Evolutionary conservation across 2,113 vertebrate genomes (phyloP).

Genomic region (Symphodus melops): DNA sequence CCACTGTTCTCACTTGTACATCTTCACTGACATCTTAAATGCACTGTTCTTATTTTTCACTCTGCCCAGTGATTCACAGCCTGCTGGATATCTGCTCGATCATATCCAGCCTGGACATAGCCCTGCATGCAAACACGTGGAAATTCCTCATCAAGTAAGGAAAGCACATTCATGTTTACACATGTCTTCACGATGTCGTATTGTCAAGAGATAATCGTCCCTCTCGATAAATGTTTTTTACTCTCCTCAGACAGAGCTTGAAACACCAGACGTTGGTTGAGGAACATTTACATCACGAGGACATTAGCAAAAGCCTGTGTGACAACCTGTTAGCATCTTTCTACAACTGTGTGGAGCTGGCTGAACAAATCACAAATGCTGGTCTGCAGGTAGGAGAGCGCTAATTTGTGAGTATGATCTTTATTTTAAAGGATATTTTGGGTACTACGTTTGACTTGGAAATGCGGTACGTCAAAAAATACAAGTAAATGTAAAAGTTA

Average conservation of each 20-base stretch:
- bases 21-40: neutral
- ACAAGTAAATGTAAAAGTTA: neutral
- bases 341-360: constrained; percentile 87
- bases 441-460: neutral
- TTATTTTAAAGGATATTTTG: no score
- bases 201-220: neutral
- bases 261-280: constrained; percentile 90
- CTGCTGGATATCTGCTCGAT: constrained; percentile 92
- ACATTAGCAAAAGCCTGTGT: constrained; percentile 87
- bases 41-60: constrained; percentile 2
- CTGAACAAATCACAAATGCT: constrained; percentile 85
- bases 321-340: constrained; percentile 88
- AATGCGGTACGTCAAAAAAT: neutral
- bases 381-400: constrained; percentile 75
- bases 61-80: constrained; percentile 89
- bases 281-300: constrained; percentile 87
- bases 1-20: neutral
- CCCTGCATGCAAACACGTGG: constrained; percentile 97
- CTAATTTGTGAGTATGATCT: neutral
- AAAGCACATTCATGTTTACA: neutral
- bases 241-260: constrained; percentile 88
- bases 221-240: neutral
- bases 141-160: constrained; percentile 97
- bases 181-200: neutral
- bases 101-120: constrained; percentile 93